Evolutionary conservation across 2,113 vertebrate genomes (phyloP).

Genomic region (Psittacula cyanocephala): DNA sequence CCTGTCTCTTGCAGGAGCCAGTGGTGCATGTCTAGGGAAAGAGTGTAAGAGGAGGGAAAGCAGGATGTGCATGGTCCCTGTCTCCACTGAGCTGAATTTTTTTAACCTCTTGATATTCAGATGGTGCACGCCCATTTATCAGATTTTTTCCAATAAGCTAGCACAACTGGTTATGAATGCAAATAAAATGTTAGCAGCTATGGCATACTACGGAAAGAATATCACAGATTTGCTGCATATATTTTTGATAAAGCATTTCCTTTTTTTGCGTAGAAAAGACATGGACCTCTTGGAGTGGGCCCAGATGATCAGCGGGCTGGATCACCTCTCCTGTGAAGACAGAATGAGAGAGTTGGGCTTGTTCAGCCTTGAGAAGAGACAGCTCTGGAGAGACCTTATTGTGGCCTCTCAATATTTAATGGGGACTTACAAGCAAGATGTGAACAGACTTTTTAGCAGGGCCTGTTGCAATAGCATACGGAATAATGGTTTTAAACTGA

Average conservation of each 20-base stretch:
- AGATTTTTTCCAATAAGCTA: not conserved
- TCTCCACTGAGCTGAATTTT: not conserved
- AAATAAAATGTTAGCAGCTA: not conserved
- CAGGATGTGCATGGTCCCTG: rapidly evolving
- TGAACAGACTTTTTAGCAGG: not conserved
- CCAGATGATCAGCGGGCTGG: not conserved
- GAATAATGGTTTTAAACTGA: not conserved
- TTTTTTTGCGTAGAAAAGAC: not conserved
- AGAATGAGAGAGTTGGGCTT: not conserved
- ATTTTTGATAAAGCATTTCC: not conserved
- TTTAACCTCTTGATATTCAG: not conserved
- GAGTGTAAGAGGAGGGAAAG: not conserved
- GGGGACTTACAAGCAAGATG: not conserved
- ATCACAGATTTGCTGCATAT: not conserved
- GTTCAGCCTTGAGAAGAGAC: not conserved
- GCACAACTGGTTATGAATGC: not conserved
- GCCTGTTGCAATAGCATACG: not conserved
- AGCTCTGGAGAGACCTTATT: not conserved
- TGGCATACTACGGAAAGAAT: not conserved
- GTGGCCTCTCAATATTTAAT: not conserved
- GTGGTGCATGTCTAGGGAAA: not conserved
- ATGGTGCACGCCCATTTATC: rapidly evolving
- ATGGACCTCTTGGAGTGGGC: not conserved
- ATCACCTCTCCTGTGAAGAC: not conserved
- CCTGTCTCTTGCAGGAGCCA: not conserved